Evolutionary conservation across 2,888 invertebrate species (phyloP).

Genomic region (Agrotis exclamationis): DNA sequence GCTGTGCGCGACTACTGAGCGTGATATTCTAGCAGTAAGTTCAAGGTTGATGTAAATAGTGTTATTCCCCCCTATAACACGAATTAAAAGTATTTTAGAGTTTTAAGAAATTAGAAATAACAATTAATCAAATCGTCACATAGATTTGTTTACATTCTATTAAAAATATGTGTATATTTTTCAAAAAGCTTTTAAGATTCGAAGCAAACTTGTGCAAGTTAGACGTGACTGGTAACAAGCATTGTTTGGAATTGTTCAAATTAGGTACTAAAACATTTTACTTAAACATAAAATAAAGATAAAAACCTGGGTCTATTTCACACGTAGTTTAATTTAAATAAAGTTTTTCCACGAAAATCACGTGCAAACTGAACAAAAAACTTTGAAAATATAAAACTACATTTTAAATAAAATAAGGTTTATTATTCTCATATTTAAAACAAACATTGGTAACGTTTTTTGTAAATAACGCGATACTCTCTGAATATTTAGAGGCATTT

Average conservation of each 20-base stretch:
- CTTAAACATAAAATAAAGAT: not conserved
- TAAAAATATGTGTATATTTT: too few relatives aligned
- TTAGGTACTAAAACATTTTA: not conserved
- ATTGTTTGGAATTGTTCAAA: too few relatives aligned
- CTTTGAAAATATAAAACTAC: not conserved
- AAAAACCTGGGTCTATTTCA: not conserved
- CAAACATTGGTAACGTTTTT: conserved; percentile 47
- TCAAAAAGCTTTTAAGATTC: not conserved
- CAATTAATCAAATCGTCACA: not conserved
- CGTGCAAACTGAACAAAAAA: not conserved
- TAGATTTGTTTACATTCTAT: too few relatives aligned
- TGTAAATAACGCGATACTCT: conserved; percentile 62
- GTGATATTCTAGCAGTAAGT: too few relatives aligned
- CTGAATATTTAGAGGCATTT: conserved; percentile 66
- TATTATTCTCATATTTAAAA: conserved; percentile 51
- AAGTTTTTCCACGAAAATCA: not conserved
- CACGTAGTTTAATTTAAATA: not conserved
- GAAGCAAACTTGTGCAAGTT: not conserved
- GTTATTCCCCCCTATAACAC: not conserved
- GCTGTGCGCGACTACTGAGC: too few relatives aligned
- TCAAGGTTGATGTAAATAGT: too few relatives aligned
- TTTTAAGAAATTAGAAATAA: not conserved
- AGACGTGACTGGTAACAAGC: too few relatives aligned
- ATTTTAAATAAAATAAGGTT: not conserved
- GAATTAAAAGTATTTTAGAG: not conserved